Conservation (phyloP, 1,140 invertebrate species). For the Hypothenemus hampei region DNA sequence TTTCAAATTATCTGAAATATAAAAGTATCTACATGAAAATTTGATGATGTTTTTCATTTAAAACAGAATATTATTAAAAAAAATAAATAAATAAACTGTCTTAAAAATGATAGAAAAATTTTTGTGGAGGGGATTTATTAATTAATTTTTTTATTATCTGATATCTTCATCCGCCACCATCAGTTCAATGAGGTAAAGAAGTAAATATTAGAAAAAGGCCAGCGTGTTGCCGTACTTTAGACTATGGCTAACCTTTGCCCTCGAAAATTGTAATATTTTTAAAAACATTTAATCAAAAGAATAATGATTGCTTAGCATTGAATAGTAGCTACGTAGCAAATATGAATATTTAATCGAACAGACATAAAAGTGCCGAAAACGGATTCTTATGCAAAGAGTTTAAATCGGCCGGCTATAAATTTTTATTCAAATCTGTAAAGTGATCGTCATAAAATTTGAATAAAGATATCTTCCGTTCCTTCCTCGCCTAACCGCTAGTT, state of each 20-base stretch:
- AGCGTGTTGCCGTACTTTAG: neutral
- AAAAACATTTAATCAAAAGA: neutral
- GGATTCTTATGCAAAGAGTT: slow-evolving; percentile 13
- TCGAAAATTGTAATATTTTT: neutral
- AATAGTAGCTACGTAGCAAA: neutral
- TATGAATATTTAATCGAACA: neutral
- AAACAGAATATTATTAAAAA: no score
- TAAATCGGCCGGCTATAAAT: slow-evolving; percentile 21
- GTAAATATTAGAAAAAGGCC: no score
- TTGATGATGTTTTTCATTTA: slow-evolving; percentile 2
- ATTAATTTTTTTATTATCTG: neutral
- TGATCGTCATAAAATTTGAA: slow-evolving; percentile 19
- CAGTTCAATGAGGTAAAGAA: no score
- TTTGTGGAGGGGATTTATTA: neutral
- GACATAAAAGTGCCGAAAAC: neutral
- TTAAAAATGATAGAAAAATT: neutral
- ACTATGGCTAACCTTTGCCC: neutral
- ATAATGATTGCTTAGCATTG: neutral
- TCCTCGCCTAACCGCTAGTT: slow-evolving; percentile 28
- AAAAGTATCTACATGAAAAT: slow-evolving; percentile 12
- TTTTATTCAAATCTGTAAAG: slow-evolving; percentile 23
- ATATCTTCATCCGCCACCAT: no score
- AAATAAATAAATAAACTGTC: no score
- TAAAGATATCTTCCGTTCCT: slow-evolving; percentile 13
- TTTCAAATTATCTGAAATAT: slow-evolving; percentile 19